phyloP scores from a whole-genome alignment of 2,113 vertebrate genomes.

The Sander vitreus region DNA sequence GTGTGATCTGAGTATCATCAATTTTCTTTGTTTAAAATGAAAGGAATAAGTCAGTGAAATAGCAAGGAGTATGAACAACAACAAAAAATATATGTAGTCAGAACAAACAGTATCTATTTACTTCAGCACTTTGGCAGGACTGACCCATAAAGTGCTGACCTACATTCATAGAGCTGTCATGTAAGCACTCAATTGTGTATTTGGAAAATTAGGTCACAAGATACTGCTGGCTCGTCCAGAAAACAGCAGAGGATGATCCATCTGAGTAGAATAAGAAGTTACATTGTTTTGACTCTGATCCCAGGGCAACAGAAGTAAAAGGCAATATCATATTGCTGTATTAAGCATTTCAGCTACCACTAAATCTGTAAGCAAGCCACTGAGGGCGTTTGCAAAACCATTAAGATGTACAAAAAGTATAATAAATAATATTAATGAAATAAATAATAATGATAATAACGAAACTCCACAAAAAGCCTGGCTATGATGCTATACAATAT shows the following conservation, averaged over 20 bases:
- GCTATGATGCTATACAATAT: conserved; percentile 1
- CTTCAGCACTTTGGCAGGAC: conserved; percentile 4
- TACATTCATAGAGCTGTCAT: conserved; percentile 38
- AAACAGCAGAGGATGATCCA: conserved; percentile 56
- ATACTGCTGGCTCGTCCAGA: conserved; percentile 41
- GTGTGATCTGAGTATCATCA: not conserved
- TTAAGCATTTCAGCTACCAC: conserved; percentile 24
- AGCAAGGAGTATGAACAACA: not conserved
- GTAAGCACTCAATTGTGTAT: conserved; percentile 29
- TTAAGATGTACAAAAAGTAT: conserved; percentile 15
- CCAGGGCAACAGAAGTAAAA: conserved; percentile 39
- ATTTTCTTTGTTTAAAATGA: conserved; percentile 17
- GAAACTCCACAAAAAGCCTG: not conserved
- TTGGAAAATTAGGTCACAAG: conserved; percentile 61
- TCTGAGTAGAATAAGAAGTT: conserved; percentile 46
- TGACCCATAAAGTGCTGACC: conserved; percentile 46
- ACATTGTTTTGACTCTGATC: conserved; percentile 51
- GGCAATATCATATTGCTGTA: conserved; percentile 17
- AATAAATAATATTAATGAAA: conserved; percentile 26
- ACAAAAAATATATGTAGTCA: not conserved
- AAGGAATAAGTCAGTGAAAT: not conserved
- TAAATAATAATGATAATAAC: conserved; percentile 26
- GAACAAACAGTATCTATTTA: too few species aligned
- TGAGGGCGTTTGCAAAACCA: conserved; percentile 17
- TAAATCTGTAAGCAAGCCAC: conserved; percentile 19